phyloP scores from a whole-genome alignment of 2,888 invertebrate genomes.

The Bugulina stolonifera region DNA sequence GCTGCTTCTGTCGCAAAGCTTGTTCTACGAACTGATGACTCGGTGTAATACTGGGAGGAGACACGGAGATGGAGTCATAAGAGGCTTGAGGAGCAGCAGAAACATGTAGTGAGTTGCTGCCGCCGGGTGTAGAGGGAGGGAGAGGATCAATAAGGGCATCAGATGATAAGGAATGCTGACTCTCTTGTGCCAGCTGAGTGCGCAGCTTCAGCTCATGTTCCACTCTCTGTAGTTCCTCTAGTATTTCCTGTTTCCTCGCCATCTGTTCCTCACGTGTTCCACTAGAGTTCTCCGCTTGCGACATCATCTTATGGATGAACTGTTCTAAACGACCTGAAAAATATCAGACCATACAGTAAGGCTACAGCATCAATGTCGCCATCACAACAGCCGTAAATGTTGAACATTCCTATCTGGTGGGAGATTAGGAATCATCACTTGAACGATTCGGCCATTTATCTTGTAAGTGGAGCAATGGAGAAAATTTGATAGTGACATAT shows the following conservation, averaged over 20 bases:
- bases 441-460: no score
- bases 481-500: no score
- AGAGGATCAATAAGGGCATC: background rate
- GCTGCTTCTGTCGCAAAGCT: constrained; percentile 33
- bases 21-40: constrained; percentile 31
- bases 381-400: no score
- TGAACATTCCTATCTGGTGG: no score
- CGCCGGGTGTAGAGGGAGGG: background rate
- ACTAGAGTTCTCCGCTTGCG: constrained; percentile 44
- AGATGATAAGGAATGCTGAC: background rate
- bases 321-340: constrained; percentile 43
- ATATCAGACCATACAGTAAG: no score
- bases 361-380: no score
- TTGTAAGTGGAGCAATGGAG: no score
- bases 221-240: constrained; percentile 66
- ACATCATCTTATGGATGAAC: constrained; percentile 53
- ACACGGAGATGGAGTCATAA: background rate
- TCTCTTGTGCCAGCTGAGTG: constrained; percentile 27
- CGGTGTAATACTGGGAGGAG: constrained; percentile 7
- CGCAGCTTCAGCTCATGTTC: constrained; percentile 63
- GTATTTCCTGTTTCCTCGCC: constrained; percentile 64
- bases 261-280: constrained; percentile 60
- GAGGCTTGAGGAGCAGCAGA: background rate
- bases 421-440: no score
- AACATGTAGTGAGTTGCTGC: no score